These are phyloP conservation scores for Chaetops frenatus DNA, from an alignment of 2,113 vertebrate genomes.

Conservation along the genomic window DNA sequence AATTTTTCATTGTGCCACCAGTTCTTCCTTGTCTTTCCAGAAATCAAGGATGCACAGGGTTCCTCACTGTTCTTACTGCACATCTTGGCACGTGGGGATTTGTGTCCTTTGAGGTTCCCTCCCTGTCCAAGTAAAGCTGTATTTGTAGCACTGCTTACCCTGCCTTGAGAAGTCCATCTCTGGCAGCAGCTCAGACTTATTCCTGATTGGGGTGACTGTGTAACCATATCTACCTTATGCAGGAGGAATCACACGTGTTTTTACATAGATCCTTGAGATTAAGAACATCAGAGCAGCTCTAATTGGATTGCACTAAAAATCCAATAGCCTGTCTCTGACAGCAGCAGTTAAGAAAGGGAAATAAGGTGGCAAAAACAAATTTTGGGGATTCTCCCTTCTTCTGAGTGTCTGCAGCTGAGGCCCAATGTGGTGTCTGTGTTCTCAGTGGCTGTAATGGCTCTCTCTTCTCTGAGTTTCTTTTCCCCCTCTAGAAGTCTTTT, in stretches of 20 bases:
- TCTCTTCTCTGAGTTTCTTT: not conserved
- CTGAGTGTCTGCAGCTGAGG: not conserved
- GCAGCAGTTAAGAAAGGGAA: not conserved
- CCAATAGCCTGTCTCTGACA: not conserved
- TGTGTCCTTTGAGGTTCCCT: not conserved
- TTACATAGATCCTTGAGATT: not conserved
- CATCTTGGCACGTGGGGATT: accelerated
- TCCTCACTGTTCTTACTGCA: not conserved
- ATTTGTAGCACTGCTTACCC: not conserved
- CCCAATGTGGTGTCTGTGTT: not conserved
- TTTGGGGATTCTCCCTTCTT: not conserved
- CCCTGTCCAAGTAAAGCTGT: not conserved
- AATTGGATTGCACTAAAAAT: not conserved
- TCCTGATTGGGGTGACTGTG: not conserved
- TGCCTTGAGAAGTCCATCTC: not conserved
- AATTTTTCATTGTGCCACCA: not conserved
- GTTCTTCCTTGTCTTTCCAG: not conserved
- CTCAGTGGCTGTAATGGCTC: not conserved
- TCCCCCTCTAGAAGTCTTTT: not conserved
- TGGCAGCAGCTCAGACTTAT: not conserved
- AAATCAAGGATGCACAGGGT: accelerated
- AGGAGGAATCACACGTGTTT: not conserved
- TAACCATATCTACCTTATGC: not conserved
- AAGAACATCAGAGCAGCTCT: not conserved
- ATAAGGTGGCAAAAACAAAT: accelerated